Percentiles rank a stretch among this genome's conserved stretches.
phyloP scores from a whole-genome alignment of 2,888 invertebrate species.

The Endotricha flammealis region DNA sequence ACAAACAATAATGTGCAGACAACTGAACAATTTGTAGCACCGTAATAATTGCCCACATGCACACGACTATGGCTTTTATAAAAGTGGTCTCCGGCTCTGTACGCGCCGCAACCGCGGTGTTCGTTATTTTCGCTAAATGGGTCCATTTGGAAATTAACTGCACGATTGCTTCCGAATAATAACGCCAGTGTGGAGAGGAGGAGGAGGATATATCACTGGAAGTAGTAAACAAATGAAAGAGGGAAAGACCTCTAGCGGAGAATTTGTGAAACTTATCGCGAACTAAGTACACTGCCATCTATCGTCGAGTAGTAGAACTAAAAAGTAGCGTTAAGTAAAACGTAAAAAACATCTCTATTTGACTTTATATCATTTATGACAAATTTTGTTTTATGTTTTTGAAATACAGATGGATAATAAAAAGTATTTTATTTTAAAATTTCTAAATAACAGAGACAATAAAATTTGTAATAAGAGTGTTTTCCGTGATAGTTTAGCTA shows the following conservation, averaged over 20 bases:
- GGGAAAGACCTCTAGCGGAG: conserved; percentile 9
- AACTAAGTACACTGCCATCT: conserved; percentile 41
- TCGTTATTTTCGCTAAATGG: conserved; percentile 67
- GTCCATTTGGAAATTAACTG: conserved; percentile 70
- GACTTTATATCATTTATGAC: no score
- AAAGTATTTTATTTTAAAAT: conserved; percentile 1
- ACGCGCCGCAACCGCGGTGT: conserved; percentile 40
- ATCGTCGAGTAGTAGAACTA: conserved; percentile 29
- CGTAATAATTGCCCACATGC: conserved; percentile 35
- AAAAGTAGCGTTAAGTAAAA: no score
- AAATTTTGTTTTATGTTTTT: no score
- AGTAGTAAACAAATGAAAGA: conserved; percentile 37
- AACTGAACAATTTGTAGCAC: conserved; percentile 33
- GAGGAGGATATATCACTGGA: conserved; percentile 44
- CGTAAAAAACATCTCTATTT: no score
- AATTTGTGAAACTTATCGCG: background rate
- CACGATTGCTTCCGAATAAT: conserved; percentile 68
- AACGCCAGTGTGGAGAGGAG: conserved; percentile 37
- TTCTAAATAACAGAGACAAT: no score
- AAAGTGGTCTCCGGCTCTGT: conserved; percentile 32
- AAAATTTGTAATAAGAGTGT: no score
- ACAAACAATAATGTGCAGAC: conserved; percentile 35
- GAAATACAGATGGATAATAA: no score
- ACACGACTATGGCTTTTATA: conserved; percentile 39
- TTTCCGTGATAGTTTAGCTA: conserved; percentile 22